These are phyloP conservation scores for Archips crataeganus DNA, from an alignment of 2,888 invertebrate genomes.

Conservation along the genomic window DNA sequence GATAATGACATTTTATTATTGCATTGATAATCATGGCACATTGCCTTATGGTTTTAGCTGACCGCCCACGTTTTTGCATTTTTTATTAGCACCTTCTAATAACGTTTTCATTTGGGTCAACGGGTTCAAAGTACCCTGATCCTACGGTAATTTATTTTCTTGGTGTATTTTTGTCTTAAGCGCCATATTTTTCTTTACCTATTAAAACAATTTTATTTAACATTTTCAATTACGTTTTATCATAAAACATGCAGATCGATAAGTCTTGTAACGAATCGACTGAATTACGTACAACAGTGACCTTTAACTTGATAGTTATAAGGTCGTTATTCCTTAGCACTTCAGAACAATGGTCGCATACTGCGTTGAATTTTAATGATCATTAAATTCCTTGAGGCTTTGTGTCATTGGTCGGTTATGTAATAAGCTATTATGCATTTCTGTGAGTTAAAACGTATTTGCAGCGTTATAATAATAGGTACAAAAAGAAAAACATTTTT, in stretches of 20 bases:
- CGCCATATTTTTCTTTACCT: background rate
- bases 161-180: too few relatives aligned
- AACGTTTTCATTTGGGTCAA: too few relatives aligned
- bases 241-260: slow-evolving; percentile 31
- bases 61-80: too few relatives aligned
- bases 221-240: slow-evolving; percentile 34
- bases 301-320: slow-evolving; percentile 5
- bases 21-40: too few relatives aligned
- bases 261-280: slow-evolving; percentile 35
- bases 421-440: background rate
- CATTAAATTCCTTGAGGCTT: slow-evolving; percentile 36
- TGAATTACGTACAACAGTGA: background rate
- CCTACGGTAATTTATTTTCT: too few relatives aligned
- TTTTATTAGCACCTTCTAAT: too few relatives aligned
- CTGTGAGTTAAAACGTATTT: background rate
- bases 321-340: slow-evolving; percentile 12
- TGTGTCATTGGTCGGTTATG: slow-evolving; percentile 26
- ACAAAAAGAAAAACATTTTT: too few relatives aligned
- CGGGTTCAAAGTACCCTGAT: too few relatives aligned
- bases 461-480: background rate
- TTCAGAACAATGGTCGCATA: slow-evolving; percentile 30
- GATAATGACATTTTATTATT: too few relatives aligned
- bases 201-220: slow-evolving; percentile 18
- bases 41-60: too few relatives aligned
- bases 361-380: slow-evolving; percentile 41